phyloP scores from a whole-genome alignment of 64 coral and sea anemone genomes.

The Platygyra sinensis region DNA sequence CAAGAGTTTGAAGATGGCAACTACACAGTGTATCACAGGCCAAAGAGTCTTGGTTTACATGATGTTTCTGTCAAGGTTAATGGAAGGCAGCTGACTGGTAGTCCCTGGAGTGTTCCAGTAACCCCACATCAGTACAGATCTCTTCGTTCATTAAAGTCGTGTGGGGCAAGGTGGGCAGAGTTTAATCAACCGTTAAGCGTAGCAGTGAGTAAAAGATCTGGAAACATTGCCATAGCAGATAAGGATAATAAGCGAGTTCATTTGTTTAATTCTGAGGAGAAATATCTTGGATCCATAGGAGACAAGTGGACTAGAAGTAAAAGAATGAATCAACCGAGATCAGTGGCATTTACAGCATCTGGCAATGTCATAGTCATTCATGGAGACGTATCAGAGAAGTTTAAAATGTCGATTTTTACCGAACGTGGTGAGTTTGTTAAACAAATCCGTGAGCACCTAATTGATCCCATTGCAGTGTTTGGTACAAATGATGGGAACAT shows the following conservation, averaged over 20 bases:
- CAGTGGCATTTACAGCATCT: conserved; percentile 15
- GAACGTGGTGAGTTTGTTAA: conserved; percentile 16
- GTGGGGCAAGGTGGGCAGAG: neutral
- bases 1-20: too few species aligned
- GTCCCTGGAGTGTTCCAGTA: neutral
- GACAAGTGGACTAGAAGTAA: neutral
- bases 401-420: conserved; percentile 5
- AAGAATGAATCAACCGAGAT: neutral
- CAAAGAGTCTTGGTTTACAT: too few species aligned
- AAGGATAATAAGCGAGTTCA: neutral
- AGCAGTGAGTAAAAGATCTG: neutral
- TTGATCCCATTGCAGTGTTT: neutral
- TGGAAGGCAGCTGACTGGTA: too few species aligned
- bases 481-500: neutral
- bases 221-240: conserved; percentile 16
- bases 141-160: neutral
- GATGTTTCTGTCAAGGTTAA: too few species aligned
- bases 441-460: neutral
- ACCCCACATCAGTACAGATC: conserved; percentile 27
- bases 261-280: conserved; percentile 11
- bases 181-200: neutral
- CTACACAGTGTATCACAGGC: too few species aligned
- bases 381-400: neutral
- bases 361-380: conserved; percentile 15
- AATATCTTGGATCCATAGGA: conserved; percentile 1